Evolutionary conservation across 2,113 vertebrate genomes (phyloP).

Genomic region (Rhineura floridana): DNA sequence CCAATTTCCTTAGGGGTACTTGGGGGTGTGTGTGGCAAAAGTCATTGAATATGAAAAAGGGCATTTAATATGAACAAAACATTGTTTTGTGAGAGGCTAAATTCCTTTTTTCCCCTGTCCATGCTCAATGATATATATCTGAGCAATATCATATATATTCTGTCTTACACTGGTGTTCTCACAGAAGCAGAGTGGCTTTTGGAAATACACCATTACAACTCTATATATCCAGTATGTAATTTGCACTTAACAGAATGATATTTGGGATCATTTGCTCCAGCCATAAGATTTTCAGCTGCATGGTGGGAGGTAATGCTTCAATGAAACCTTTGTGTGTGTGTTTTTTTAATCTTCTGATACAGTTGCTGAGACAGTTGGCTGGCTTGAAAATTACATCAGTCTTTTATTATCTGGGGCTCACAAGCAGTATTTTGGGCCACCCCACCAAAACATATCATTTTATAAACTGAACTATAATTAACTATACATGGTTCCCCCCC

Average conservation of each 20-base stretch:
- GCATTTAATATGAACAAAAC: conserved; percentile 50
- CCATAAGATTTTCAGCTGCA: conserved; percentile 77
- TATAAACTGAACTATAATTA: conserved; percentile 10
- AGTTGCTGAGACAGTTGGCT: conserved; percentile 72
- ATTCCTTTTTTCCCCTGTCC: conserved; percentile 55
- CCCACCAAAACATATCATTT: conserved; percentile 44
- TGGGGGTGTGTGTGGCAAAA: not conserved
- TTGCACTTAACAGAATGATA: conserved; percentile 83
- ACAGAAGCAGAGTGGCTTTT: conserved; percentile 63
- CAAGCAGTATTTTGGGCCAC: conserved; percentile 38
- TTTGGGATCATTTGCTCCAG: conserved; percentile 74
- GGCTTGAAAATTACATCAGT: conserved; percentile 74
- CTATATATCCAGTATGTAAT: conserved; percentile 88
- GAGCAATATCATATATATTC: not conserved
- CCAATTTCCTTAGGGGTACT: conserved; percentile 43
- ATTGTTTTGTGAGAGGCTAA: conserved; percentile 53
- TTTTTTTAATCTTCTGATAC: conserved; percentile 75
- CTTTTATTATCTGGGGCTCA: conserved; percentile 48
- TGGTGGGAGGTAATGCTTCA: conserved; percentile 83
- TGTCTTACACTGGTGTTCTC: conserved; percentile 51
- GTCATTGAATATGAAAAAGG: conserved; percentile 21
- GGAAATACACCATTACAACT: conserved; percentile 81
- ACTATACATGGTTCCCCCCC: not conserved
- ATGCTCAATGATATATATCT: conserved; percentile 33
- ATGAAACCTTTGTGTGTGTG: conserved; percentile 86